Base-by-base conservation (phyloP, 1,140 invertebrate genomes). In the Cataglyphis hispanica region DNA sequence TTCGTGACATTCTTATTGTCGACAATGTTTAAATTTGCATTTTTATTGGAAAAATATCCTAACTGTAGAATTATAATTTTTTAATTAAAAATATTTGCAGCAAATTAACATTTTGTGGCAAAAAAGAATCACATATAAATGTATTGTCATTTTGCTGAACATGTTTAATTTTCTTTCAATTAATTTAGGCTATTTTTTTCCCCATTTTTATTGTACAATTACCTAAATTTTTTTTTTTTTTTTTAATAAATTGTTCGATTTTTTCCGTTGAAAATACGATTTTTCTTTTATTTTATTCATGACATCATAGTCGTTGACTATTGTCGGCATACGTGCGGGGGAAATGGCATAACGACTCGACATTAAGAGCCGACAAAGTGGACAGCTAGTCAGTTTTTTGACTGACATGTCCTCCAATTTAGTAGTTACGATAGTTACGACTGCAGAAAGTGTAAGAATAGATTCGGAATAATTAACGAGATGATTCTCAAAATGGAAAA, bases 371-470 rank as follows among this genome's bases (percentile, higher is more conserved):
- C 63, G 40, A 31, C 61, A 40, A 40, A 50, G 43, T 22, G 43
- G 61, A 80, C 63, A 80, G 31, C 76, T 1, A 80, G 76, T 69
- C 63, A 69, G 40, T 78, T 78, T 50, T 67, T 67, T 78, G 76
- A 80, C 76, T 67, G 76, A 80, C 76, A 31, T 69, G 76, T 80
- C 43, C 63, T 80, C 63, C 64, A 80, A 80, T 80, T 80, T 80
- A 53, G 27, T 69, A 67, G 67, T 80, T 80, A 80, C 63, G 76
- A 80, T 67, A 80, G 69, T n/a, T n/a, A n/a, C n/a, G 40, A n/a
- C 37, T 13, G 37, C 75, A 31, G 76, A 53, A 80, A 80, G 63
- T 31, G 19, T 27, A 69, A 53, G 43, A 80, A 34, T 66, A 34
- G 11, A 34, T 27, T 34, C 27, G n/a, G 40, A 22, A 53, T 37